Evolutionary conservation across 2,888 invertebrate species (phyloP).

Genomic region (Tuta absoluta): DNA sequence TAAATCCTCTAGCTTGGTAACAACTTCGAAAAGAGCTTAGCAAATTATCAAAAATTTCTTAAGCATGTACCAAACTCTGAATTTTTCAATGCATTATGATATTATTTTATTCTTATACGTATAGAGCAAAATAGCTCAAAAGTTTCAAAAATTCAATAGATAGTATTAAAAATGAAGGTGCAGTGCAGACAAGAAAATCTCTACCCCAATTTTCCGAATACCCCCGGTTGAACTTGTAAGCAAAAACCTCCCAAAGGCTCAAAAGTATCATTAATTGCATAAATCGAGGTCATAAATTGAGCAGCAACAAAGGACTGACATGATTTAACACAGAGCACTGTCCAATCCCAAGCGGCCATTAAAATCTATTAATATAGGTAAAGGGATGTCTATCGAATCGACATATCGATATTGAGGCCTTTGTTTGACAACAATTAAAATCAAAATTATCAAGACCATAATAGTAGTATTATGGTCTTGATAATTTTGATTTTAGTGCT

Average conservation of each 20-base stretch:
- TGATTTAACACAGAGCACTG: neutral
- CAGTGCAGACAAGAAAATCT: neutral
- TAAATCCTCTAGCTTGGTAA: too few species aligned
- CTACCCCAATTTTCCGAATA: neutral
- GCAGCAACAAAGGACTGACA: conserved; percentile 6
- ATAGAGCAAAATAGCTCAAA: too few species aligned
- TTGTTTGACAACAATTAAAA: neutral
- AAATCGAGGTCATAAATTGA: conserved; percentile 4
- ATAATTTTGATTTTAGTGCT: too few species aligned
- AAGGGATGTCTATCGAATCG: neutral
- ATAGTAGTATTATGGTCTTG: too few species aligned
- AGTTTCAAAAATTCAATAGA: too few species aligned
- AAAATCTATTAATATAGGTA: conserved; percentile 7
- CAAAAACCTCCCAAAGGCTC: neutral
- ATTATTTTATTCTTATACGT: too few species aligned
- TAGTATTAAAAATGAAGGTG: too few species aligned
- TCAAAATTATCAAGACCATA: too few species aligned
- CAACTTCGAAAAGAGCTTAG: too few species aligned
- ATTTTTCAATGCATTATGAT: too few species aligned
- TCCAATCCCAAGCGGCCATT: neutral
- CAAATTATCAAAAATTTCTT: too few species aligned
- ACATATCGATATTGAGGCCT: neutral
- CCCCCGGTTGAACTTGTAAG: neutral
- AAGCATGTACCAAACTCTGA: too few species aligned
- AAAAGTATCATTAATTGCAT: neutral